These are phyloP conservation scores for Prosapia bicincta DNA, from an alignment of 2,888 invertebrate species.

Conservation along the genomic window DNA sequence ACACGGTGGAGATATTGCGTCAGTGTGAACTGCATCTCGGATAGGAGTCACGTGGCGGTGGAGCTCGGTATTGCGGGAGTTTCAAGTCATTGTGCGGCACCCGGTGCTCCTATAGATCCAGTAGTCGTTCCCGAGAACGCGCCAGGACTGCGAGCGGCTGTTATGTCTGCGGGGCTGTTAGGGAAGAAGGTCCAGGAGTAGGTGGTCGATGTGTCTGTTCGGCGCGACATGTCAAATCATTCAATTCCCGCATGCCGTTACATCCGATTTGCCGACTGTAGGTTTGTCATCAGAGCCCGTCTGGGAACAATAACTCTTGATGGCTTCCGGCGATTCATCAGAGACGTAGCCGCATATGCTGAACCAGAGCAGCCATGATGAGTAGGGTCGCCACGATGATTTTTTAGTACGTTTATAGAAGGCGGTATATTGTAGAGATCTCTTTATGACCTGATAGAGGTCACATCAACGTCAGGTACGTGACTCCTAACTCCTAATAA, in stretches of 20 bases:
- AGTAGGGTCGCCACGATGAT: too few relatives aligned
- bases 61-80: not conserved
- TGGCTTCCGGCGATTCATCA: constrained; percentile 38
- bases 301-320: constrained; percentile 42
- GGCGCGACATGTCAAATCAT: constrained; percentile 39
- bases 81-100: not conserved
- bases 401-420: too few relatives aligned
- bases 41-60: too few relatives aligned
- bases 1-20: too few relatives aligned
- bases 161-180: not conserved
- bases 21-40: too few relatives aligned
- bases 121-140: not conserved
- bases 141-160: not conserved
- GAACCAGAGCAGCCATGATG: constrained; percentile 42
- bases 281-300: constrained; percentile 44
- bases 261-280: constrained; percentile 45
- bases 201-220: constrained; percentile 33
- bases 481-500: too few relatives aligned
- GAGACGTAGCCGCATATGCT: constrained; percentile 45
- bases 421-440: too few relatives aligned
- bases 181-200: constrained; percentile 41
- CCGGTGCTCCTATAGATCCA: too few relatives aligned
- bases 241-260: constrained; percentile 39
- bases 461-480: too few relatives aligned
- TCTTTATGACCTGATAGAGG: too few relatives aligned